Evolutionary conservation across 1,140 invertebrate species (phyloP), one percentile per base, ranked within the genome.

Genomic region (Oreohelix idahoensis): DNA sequence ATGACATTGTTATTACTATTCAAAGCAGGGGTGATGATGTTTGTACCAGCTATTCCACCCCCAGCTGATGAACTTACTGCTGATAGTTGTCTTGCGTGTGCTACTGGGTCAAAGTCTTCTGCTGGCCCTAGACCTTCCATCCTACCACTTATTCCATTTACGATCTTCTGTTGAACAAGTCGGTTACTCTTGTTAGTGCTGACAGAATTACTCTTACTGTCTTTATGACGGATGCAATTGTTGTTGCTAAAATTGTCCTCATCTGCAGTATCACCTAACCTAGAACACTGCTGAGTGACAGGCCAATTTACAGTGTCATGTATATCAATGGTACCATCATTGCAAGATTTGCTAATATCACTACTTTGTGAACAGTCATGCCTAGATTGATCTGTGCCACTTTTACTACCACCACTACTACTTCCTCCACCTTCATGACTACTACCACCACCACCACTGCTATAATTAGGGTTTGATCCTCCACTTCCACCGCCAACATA

Each of bases 51-150:
- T 15, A 20, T 20, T 17, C 35, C 45, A 49, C 11, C 23, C 11
- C 35, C 32, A 49, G 5, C 29, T 39, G 32, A 5, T 29, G 75
- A 15, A 36, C 11, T 39, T 26, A 26, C 8, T 10, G 38, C 15
- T 8, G 38, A 74, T n/a, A 39, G 36, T 74, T 4, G 39, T 39
- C 17, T 83, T 53, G 39, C 81, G 84, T 69, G 84, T 84, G 51
- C 85, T 39, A 79, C 71, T 70, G n/a, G 83, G 85, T 49, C 71
- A 69, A 35, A 86, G 39, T 81, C 78, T 84, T 8, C 78, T 29
- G 26, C 17, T 10, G 20, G 5, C 23, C 15, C 53, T 58, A n/a
- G 53, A 58, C 23, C 23, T 58, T 20, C 53, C 53, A 15, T 23
- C 4, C 20, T 23, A 2, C 26, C 26, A 20, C 53, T 11, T 10